Conservation (phyloP, 2,797 vertebrate genomes). For the Poecile montanus region DNA sequence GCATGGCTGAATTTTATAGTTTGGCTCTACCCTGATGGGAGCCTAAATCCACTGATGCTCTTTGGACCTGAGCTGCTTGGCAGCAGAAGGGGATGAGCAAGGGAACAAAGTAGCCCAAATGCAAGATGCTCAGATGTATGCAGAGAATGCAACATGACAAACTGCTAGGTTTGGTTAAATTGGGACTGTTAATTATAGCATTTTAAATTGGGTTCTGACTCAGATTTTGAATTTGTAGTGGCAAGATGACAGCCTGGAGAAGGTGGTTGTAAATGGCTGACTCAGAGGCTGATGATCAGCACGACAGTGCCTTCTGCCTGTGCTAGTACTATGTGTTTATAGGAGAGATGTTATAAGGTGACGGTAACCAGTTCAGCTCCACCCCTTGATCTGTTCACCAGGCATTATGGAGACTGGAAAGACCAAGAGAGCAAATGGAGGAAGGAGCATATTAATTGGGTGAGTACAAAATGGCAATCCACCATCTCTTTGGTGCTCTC, state of each 20-base stretch:
- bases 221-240: conserved; percentile 64
- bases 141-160: conserved; percentile 59
- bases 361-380: conserved; percentile 48
- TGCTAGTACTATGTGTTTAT: conserved; percentile 67
- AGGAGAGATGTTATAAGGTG: conserved; percentile 43
- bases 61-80: not conserved
- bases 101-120: conserved; percentile 16
- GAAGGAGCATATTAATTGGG: conserved; percentile 31
- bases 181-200: conserved; percentile 66
- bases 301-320: conserved; percentile 37
- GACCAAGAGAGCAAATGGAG: conserved; percentile 33
- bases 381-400: conserved; percentile 54
- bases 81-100: not conserved
- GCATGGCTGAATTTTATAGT: not conserved
- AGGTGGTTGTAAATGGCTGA: conserved; percentile 70
- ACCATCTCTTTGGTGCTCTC: conserved; percentile 1
- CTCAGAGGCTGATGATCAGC: conserved; percentile 64
- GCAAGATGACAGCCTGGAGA: conserved; percentile 67
- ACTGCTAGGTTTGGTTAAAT: conserved; percentile 69
- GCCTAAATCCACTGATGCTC: not conserved
- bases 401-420: conserved; percentile 41
- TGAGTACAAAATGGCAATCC: conserved; percentile 48
- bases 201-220: conserved; percentile 71
- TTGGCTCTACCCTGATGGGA: not conserved
- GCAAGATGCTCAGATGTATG: conserved; percentile 37